A percentile compares a stretch with the other conserved stretches of the same genome.
These are phyloP conservation scores for Neoniphon sammara DNA, from an alignment of 2,797 vertebrate species.

Conservation along the genomic window DNA sequence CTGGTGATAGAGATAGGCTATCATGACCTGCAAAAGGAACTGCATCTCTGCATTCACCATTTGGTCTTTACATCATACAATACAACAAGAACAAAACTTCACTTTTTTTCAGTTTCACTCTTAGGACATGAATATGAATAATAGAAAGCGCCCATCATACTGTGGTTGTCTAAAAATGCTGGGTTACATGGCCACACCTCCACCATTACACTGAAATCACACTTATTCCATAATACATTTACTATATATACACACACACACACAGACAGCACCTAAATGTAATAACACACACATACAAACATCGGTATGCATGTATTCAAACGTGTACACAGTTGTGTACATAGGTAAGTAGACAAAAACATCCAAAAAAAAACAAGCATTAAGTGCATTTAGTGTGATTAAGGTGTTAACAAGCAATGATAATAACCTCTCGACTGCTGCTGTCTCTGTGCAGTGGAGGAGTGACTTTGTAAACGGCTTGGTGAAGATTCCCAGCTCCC, in stretches of 20 bases:
- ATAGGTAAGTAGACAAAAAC: too few species aligned
- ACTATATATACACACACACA: not conserved
- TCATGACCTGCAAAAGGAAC: constrained; percentile 21
- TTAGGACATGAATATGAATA: not conserved
- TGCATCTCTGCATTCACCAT: constrained; percentile 9
- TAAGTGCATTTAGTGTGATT: too few species aligned
- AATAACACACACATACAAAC: too few species aligned
- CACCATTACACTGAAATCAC: not conserved
- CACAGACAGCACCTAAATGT: too few species aligned
- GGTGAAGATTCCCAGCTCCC: constrained; percentile 89
- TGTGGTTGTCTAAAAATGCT: not conserved
- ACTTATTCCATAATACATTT: not conserved
- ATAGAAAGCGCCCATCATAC: not conserved
- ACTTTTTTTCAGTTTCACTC: not conserved
- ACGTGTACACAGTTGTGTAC: too few species aligned
- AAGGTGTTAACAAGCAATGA: not conserved
- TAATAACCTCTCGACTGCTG: not conserved
- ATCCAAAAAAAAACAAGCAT: too few species aligned
- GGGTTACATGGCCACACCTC: not conserved
- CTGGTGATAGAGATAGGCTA: constrained; percentile 19
- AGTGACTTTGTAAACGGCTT: constrained; percentile 93
- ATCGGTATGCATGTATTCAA: not conserved
- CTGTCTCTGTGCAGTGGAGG: constrained; percentile 86
- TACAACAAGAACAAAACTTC: not conserved
- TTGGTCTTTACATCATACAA: constrained; percentile 4